Conservation (phyloP, 2,113 vertebrate species). For the Corydoras sp. region DNA sequence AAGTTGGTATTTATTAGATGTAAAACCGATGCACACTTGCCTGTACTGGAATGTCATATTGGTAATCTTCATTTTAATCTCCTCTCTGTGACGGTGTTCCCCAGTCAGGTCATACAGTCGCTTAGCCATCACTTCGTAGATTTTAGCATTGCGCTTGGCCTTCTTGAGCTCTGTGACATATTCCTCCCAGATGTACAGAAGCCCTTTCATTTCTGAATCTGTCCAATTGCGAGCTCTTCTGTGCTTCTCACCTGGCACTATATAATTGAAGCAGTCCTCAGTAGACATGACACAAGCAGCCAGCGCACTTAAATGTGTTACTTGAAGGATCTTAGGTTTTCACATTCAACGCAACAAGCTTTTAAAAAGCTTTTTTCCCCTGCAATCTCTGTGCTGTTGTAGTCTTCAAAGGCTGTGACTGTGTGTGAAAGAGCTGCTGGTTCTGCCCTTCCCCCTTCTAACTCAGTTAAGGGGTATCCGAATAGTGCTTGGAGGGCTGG, state of each 20-base stretch:
- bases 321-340: too few relatives aligned
- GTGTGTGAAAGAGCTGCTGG: conserved; percentile 42
- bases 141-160: conserved; percentile 95
- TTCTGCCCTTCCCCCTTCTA: conserved; percentile 77
- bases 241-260: conserved; percentile 86
- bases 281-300: conserved; percentile 73
- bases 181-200: conserved; percentile 95
- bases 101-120: conserved; percentile 92
- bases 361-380: conserved; percentile 16
- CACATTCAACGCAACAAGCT: too few relatives aligned
- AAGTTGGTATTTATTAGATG: too few relatives aligned
- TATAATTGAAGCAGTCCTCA: conserved; percentile 81
- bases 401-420: conserved; percentile 33
- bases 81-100: conserved; percentile 91
- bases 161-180: conserved; percentile 90
- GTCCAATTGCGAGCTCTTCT: conserved; percentile 96
- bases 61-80: conserved; percentile 99
- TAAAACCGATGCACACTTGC: conserved; percentile 61
- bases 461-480: conserved; percentile 89
- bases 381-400: conserved; percentile 16
- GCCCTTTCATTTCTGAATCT: conserved; percentile 92
- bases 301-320: not conserved
- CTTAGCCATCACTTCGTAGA: conserved; percentile 98
- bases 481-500: conserved; percentile 94
- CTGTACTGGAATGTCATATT: conserved; percentile 99